Evolutionary conservation across 2,888 invertebrate species (phyloP), one percentile per base, ranked within the genome.

Genomic region (Terebella lapidaria): DNA sequence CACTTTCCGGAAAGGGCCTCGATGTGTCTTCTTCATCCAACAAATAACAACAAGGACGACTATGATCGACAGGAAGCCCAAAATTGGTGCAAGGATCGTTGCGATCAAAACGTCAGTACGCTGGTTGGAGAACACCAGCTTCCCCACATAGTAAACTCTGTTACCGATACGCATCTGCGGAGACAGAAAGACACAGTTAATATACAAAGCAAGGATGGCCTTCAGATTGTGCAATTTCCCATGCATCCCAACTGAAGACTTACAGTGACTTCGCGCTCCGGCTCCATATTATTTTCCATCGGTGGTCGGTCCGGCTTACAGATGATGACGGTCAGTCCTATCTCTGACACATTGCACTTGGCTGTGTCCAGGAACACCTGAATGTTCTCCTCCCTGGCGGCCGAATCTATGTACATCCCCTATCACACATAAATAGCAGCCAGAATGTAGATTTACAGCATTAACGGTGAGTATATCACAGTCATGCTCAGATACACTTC

Each of bases 81-180:
- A 22, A 18, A 30, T 20, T 2, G 58, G 52, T n/a, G 27, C 53
- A 2, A 66, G 56, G 5, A 73, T 20, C 10, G 72, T 66, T 2
- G 69, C 61, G 24, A 69, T 61, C 1, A 75, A 49, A 3, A 66
- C 60, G 26, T 72, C 62, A 0, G 54, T 57, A 18, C 35, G 59
- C 1, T 52, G 29, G 4, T 62, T 56, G 1, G 62, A 59, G 56
- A 67, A 75, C 22, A 68, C 63, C 18, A 77, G 54, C 47, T 65
- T 63, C 22, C 77, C 77, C 25, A 74, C 66, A 18, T 69, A 58
- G 56, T 65, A 72, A 3, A 18, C 28, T 15, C 72, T 63, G 53
- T 70, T 64, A 2, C 74, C 76, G 51, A 74, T 62, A 20, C 56
- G 56, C 1, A 76, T 70, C 77, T 77, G 66, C 1, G 65, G 64